Evolutionary conservation across 1,140 invertebrate genomes (phyloP), one percentile per base, ranked within the genome.

Genomic region (Aradophagus sp.): DNA sequence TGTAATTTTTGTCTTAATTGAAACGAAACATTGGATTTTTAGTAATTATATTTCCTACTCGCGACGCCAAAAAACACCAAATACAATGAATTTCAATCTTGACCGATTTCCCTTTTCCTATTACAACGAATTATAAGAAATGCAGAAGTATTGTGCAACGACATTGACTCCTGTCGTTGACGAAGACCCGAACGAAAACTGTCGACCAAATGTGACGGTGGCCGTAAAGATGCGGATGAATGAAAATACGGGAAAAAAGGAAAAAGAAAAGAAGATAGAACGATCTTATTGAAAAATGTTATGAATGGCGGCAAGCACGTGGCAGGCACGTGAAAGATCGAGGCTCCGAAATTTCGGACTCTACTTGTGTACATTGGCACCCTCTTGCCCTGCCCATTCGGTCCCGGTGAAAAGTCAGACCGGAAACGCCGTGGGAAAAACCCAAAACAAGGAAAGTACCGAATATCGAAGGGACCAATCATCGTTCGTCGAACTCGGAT

Each of bases 291-390:
- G 58, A 75, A 50, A 68, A 77, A 62, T 59, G 44, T 39, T 45
- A 56, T 75, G 75, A 75, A 77, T 73, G 75, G 58, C 45, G 39
- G 17, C 45, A 62, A 72, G 75, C 75, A 75, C 75, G 75, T 75
- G 75, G 68, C 65, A 48, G 66, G 62, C 63, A 72, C 75, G 68
- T 72, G 73, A 66, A 68, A 56, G 52, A 62, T 11, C 36, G 35
- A 13, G 45, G 15, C 36, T 23, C 10, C 8, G 29, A 61, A 61
- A 62, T 48, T 52, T 35, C 23, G 42, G 35, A 15, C 8, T 11
- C n/a, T n/a, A n/a, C n/a, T n/a, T n/a, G n/a, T n/a, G n/a, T n/a
- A n/a, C n/a, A n/a, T n/a, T n/a, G n/a, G 5, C 13, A 15, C 16
- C 15, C 47, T 23, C 20, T 20, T 41, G 27, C 16, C 23, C 5